These are phyloP conservation scores for Brachyptera putata DNA, from an alignment of 2,888 invertebrate genomes.

Conservation along the genomic window DNA sequence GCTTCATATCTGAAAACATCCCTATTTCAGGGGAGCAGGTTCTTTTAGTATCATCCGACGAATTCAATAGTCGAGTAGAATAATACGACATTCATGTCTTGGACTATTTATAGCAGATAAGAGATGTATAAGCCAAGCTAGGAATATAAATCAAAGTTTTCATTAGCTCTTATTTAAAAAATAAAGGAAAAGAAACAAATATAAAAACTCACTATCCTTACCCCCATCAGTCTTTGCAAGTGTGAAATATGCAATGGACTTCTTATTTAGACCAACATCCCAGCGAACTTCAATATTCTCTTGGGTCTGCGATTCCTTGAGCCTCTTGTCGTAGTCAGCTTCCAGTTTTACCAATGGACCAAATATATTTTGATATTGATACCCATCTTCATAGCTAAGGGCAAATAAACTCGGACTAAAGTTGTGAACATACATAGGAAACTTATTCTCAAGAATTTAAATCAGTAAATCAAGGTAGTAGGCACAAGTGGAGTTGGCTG, in stretches of 20 bases:
- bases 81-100: too few relatives aligned
- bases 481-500: too few relatives aligned
- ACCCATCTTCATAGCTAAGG: conserved; percentile 91
- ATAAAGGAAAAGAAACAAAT: too few relatives aligned
- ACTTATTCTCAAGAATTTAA: too few relatives aligned
- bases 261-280: conserved; percentile 98
- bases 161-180: too few relatives aligned
- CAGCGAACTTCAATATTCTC: conserved; percentile 97
- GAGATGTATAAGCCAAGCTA: too few relatives aligned
- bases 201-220: conserved; percentile 36
- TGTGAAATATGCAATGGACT: conserved; percentile 95
- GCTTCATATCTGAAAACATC: conserved; percentile 73
- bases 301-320: conserved; percentile 97
- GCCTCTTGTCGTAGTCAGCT: conserved; percentile 95
- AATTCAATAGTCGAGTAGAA: too few relatives aligned
- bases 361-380: conserved; percentile 98
- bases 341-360: conserved; percentile 95
- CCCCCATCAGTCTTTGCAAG: conserved; percentile 93
- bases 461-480: too few relatives aligned
- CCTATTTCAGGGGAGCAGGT: background rate
- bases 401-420: background rate
- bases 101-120: too few relatives aligned
- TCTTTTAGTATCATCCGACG: too few relatives aligned
- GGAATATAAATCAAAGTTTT: too few relatives aligned
- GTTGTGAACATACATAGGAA: too few relatives aligned